Conservation (phyloP, 1,140 invertebrate genomes). For the Brachionus sp. region DNA sequence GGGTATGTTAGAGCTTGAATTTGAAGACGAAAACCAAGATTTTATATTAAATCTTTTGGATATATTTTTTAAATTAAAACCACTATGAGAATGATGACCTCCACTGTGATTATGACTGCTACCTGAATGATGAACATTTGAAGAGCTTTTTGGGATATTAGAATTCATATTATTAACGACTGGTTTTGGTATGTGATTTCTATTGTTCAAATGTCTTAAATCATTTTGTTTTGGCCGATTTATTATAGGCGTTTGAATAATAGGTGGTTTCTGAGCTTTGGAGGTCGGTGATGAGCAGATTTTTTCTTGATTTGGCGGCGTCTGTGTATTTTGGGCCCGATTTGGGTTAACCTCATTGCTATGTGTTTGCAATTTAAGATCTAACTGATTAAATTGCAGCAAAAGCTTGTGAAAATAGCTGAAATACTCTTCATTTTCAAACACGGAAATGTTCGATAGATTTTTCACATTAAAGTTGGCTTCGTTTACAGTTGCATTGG, state of each 20-base stretch:
- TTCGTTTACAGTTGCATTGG: background rate
- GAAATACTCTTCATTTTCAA: slow-evolving; percentile 45
- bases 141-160: background rate
- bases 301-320: background rate
- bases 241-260: background rate
- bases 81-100: background rate
- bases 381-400: slow-evolving; percentile 16
- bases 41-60: slow-evolving; percentile 21
- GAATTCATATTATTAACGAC: background rate
- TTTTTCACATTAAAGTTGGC: background rate
- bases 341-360: background rate
- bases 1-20: background rate
- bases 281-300: background rate
- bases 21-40: slow-evolving; percentile 30
- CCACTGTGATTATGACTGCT: background rate
- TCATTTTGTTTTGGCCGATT: background rate
- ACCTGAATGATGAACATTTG: background rate
- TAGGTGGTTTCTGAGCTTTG: background rate
- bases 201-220: background rate
- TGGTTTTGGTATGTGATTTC: slow-evolving; percentile 27
- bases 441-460: slow-evolving; percentile 15
- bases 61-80: slow-evolving; percentile 41
- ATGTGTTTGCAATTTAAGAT: slow-evolving; percentile 4
- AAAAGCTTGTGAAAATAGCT: slow-evolving; percentile 42
- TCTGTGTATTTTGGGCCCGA: background rate